A percentile compares a stretch with the other conserved stretches of the same genome.
Evolutionary conservation across 2,888 invertebrate genomes (phyloP).

Genomic region (Quadroppia sp.): DNA sequence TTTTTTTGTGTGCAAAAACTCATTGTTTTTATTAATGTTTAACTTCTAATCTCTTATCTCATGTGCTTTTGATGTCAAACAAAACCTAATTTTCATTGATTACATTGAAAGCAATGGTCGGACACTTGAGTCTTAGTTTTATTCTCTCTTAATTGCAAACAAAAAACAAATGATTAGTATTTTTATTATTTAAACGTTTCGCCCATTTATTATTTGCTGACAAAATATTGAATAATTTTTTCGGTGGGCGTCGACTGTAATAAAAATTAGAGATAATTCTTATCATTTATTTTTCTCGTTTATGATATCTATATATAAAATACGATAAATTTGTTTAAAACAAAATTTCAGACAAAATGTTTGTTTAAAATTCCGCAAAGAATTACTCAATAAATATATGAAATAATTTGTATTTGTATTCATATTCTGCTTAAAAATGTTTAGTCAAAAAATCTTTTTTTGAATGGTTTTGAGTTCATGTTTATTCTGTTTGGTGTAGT

Average conservation of each 20-base stretch:
- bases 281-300: background rate
- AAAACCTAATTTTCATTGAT: background rate
- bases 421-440: too few relatives aligned
- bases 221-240: background rate
- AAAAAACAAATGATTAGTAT: conserved; percentile 1
- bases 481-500: background rate
- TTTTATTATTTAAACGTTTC: background rate
- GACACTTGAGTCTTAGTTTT: background rate
- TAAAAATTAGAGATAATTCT: background rate
- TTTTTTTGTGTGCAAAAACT: background rate
- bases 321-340: background rate
- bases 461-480: too few relatives aligned
- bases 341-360: background rate
- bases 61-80: background rate
- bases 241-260: background rate
- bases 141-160: background rate
- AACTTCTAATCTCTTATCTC: background rate
- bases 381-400: background rate
- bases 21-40: background rate
- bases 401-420: too few relatives aligned
- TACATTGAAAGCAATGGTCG: background rate
- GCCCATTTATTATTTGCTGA: conserved; percentile 30
- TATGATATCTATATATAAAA: background rate
- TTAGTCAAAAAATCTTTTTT: too few relatives aligned
- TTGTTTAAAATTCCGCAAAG: background rate